phyloP scores from a whole-genome alignment of 2,797 vertebrate species.

The Eupleurogrammus muticus region DNA sequence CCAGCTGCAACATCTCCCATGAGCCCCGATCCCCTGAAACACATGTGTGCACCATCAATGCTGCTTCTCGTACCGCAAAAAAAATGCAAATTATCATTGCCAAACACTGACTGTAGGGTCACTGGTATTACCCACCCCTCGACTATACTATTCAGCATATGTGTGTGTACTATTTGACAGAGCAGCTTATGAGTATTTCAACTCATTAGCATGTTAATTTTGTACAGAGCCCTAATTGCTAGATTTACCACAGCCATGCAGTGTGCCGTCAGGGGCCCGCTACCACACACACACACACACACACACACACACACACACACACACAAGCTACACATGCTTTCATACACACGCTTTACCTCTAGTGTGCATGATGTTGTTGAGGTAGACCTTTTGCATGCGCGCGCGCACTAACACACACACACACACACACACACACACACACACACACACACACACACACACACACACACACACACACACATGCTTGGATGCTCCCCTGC shows the following conservation, averaged over 20 bases:
- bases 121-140: constrained; percentile 61
- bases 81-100: constrained; percentile 74
- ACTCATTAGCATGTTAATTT: constrained; percentile 90
- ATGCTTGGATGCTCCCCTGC: constrained; percentile 61
- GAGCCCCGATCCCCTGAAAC: constrained; percentile 61
- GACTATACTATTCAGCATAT: constrained; percentile 37
- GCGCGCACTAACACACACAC: too few relatives aligned
- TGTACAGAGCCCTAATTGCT: constrained; percentile 86
- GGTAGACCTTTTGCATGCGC: constrained; percentile 57
- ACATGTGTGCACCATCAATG: too few relatives aligned
- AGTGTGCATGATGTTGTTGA: constrained; percentile 56
- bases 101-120: constrained; percentile 58
- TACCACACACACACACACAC: constrained; percentile 25
- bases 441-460: constrained; percentile 29
- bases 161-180: constrained; percentile 64
- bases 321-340: constrained; percentile 46
- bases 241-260: constrained; percentile 78
- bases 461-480: constrained; percentile 22
- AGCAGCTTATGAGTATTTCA: constrained; percentile 86
- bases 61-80: constrained; percentile 58
- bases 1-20: constrained; percentile 77
- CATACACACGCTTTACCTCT: constrained; percentile 56
- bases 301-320: constrained; percentile 27
- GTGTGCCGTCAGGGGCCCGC: constrained; percentile 65
- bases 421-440: too few relatives aligned